phyloP scores from a whole-genome alignment of 1,140 invertebrate genomes.

The Formica selysi region DNA sequence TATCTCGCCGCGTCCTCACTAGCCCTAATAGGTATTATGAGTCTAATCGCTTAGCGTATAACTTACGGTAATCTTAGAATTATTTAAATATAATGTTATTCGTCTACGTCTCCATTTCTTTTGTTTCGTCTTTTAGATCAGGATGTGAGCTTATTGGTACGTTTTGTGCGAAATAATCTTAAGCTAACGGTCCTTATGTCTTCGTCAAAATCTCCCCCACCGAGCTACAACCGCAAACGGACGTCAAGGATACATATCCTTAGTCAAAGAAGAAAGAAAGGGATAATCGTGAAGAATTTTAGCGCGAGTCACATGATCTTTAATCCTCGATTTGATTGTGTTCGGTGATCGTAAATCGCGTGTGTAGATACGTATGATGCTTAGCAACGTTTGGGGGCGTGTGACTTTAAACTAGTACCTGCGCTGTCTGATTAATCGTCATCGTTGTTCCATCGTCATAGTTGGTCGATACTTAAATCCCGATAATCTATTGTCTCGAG shows the following conservation, averaged over 20 bases:
- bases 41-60: background rate
- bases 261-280: background rate
- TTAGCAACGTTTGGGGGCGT: slow-evolving; percentile 1
- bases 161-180: slow-evolving; percentile 57
- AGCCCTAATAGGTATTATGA: background rate
- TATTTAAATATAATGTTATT: slow-evolving; percentile 8
- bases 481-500: slow-evolving; percentile 9
- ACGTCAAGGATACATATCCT: background rate
- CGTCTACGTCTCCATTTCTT: background rate
- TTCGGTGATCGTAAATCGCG: background rate
- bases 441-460: slow-evolving; percentile 37
- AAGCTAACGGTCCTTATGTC: slow-evolving; percentile 48
- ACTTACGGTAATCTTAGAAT: background rate
- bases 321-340: background rate
- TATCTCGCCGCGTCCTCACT: slow-evolving; percentile 14
- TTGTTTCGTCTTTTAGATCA: background rate
- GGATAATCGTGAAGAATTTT: slow-evolving; percentile 7
- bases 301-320: background rate
- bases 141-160: slow-evolving; percentile 34
- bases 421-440: slow-evolving; percentile 4
- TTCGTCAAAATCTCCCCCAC: slow-evolving; percentile 2
- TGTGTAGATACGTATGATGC: background rate
- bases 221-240: background rate
- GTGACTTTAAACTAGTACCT: slow-evolving; percentile 45
- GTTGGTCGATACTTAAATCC: slow-evolving; percentile 41